Conservation (phyloP, 2,113 vertebrate genomes). For the Aegithalos caudatus region DNA sequence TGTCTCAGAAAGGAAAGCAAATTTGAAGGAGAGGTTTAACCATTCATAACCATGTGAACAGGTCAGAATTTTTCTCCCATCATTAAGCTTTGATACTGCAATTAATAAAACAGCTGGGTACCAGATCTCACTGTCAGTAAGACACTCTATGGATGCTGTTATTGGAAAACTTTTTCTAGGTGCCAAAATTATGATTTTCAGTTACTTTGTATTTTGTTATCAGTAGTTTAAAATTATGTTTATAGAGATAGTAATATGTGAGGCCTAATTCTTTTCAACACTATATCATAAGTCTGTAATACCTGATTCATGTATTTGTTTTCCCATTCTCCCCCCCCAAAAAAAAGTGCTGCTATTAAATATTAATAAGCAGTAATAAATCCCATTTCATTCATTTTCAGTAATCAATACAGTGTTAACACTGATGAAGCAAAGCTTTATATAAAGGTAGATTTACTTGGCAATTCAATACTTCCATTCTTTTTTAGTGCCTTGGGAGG, state of each 20-base stretch:
- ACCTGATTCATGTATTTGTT: not conserved
- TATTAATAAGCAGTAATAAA: not conserved
- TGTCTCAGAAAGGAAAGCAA: not conserved
- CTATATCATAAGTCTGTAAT: not conserved
- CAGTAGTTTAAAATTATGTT: not conserved
- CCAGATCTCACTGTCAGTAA: not conserved
- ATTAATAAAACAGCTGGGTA: not conserved
- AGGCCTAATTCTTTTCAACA: not conserved
- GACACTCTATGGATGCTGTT: not conserved
- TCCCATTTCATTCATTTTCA: not conserved
- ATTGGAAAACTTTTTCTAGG: not conserved
- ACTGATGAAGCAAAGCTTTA: not conserved
- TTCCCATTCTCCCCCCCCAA: accelerated
- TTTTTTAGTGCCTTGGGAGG: not conserved
- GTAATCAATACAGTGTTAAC: not conserved
- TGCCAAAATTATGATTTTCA: not conserved
- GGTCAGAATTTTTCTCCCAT: not conserved
- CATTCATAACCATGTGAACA: not conserved
- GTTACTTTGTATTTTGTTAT: not conserved
- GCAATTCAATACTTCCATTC: not conserved
- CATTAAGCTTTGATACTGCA: not conserved
- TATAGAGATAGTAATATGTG: not conserved
- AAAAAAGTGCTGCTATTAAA: not conserved
- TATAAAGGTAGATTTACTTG: not conserved
- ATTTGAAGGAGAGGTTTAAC: not conserved